A percentile compares a stretch with the other conserved stretches of the same genome.
phyloP scores from a whole-genome alignment of 2,888 invertebrate species.

The Rugalucina vietnamica region DNA sequence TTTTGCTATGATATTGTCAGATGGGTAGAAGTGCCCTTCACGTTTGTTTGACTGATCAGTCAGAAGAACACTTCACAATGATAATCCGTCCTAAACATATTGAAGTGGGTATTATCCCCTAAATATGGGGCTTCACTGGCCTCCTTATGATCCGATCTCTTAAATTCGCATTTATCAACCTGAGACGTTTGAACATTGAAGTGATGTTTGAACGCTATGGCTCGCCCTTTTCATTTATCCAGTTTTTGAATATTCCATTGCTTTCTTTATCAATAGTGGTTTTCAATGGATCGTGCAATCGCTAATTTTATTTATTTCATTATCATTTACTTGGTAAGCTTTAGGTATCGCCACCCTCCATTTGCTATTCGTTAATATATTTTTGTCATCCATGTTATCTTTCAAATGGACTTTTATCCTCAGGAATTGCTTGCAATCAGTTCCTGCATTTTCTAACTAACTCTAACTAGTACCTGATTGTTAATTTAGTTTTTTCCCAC shows the following conservation, averaged over 20 bases:
- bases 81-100: conserved; percentile 41
- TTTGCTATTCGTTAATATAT: too few relatives aligned
- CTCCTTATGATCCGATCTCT: conserved; percentile 48
- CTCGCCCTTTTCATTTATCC: conserved; percentile 48
- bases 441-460: too few relatives aligned
- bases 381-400: too few relatives aligned
- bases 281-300: too few relatives aligned
- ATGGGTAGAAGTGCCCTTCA: conserved; percentile 36
- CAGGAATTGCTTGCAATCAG: too few relatives aligned
- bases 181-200: conserved; percentile 45
- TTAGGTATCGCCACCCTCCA: too few relatives aligned
- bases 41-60: conserved; percentile 41
- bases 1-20: conserved; percentile 8
- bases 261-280: too few relatives aligned
- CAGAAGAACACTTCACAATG: conserved; percentile 44
- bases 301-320: too few relatives aligned
- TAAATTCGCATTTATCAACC: conserved; percentile 55
- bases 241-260: background rate
- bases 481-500: too few relatives aligned
- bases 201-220: conserved; percentile 51
- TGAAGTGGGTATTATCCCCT: conserved; percentile 52
- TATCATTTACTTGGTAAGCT: too few relatives aligned
- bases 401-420: too few relatives aligned
- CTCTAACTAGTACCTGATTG: too few relatives aligned
- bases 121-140: conserved; percentile 49